phyloP scores from a whole-genome alignment of 2,888 invertebrate species.

The Zaprionus bogoriensis region DNA sequence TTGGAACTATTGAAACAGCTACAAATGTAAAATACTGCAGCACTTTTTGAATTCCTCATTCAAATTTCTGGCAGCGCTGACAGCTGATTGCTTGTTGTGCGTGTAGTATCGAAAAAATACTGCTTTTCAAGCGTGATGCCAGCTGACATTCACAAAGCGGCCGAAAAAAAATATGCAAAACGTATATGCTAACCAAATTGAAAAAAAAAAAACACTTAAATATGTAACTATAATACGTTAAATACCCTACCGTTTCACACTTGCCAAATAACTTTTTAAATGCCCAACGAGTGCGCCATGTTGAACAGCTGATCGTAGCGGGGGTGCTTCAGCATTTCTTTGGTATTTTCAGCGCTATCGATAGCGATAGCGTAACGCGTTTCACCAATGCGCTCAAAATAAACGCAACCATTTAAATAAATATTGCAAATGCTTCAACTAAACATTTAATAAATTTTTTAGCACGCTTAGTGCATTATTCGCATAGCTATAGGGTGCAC shows the following conservation, averaged over 20 bases:
- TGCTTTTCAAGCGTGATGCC: not conserved
- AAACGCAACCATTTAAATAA: not conserved
- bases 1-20: not conserved
- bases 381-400: not conserved
- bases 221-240: constrained; percentile 13
- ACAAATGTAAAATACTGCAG: not conserved
- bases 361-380: constrained; percentile 7
- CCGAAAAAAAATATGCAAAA: too few relatives aligned
- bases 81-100: constrained; percentile 9
- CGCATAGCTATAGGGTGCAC: not conserved
- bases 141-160: too few relatives aligned
- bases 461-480: not conserved
- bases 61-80: constrained; percentile 24
- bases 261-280: constrained; percentile 5
- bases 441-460: too few relatives aligned
- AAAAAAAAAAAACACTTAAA: too few relatives aligned
- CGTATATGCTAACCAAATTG: too few relatives aligned
- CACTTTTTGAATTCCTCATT: not conserved
- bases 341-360: constrained; percentile 4
- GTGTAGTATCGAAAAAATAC: not conserved
- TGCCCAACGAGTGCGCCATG: not conserved
- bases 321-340: constrained; percentile 6
- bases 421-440: not conserved
- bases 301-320: constrained; percentile 25
- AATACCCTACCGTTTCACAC: too few relatives aligned